Evolutionary conservation across 2,888 invertebrate genomes (phyloP).

Genomic region (Rhopalosiphum nymphaeae): DNA sequence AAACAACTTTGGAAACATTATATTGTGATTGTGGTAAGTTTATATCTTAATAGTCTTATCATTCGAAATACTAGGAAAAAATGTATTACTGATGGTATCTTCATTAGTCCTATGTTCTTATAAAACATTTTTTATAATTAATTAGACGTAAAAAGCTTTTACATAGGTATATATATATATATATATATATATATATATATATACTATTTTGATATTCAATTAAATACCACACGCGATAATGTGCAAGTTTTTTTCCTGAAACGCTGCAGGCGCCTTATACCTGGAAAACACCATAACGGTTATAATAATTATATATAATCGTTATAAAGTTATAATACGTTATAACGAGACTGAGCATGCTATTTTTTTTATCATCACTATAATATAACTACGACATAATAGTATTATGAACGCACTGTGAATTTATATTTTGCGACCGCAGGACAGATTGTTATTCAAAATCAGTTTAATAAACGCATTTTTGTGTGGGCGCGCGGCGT

Average conservation of each 20-base stretch:
- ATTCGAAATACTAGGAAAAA: neutral
- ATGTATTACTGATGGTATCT: neutral
- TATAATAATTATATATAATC: neutral
- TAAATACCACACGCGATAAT: neutral
- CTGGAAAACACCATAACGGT: neutral
- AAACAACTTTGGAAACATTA: neutral
- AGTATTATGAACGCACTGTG: neutral
- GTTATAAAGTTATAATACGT: neutral
- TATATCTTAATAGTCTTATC: neutral
- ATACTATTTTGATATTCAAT: neutral
- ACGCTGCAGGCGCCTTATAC: neutral
- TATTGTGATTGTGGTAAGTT: conserved; percentile 3
- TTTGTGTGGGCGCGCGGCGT: neutral
- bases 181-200: neutral
- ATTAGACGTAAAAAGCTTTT: neutral
- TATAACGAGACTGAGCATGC: neutral
- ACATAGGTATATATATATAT: neutral
- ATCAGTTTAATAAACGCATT: neutral
- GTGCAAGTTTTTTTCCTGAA: neutral
- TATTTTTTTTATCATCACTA: neutral
- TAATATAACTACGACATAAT: neutral
- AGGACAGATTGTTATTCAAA: neutral
- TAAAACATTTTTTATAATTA: neutral
- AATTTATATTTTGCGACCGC: neutral
- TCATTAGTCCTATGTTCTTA: neutral